These are phyloP conservation scores for Rhysida immarginata DNA, from an alignment of 1,140 invertebrate genomes.

Conservation along the genomic window DNA sequence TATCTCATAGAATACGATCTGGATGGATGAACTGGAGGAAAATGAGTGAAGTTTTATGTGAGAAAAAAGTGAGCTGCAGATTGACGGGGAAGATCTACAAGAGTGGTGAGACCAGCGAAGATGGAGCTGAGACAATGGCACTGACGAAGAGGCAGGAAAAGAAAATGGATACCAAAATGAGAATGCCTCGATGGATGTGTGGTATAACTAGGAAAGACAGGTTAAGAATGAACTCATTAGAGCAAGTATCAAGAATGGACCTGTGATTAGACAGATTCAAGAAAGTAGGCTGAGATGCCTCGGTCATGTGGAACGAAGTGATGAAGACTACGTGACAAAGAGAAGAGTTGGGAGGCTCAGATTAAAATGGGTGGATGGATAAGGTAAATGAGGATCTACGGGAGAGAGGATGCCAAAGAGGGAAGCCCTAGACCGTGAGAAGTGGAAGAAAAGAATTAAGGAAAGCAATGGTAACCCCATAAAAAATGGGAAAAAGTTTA, in stretches of 20 bases:
- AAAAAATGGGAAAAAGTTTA: too few species aligned
- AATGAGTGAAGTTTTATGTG: neutral
- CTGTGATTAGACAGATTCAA: neutral
- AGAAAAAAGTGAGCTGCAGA: neutral
- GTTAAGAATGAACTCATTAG: neutral
- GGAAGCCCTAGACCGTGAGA: too few species aligned
- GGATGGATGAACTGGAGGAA: neutral
- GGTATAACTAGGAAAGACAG: neutral
- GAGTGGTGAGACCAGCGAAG: neutral
- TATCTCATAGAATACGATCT: neutral
- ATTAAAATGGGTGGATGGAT: too few species aligned
- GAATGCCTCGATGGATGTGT: neutral
- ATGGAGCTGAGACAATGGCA: neutral
- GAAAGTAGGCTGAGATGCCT: too few species aligned
- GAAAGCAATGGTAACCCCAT: too few species aligned
- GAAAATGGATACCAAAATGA: neutral
- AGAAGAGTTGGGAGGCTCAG: too few species aligned
- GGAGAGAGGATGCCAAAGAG: too few species aligned
- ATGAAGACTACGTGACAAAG: too few species aligned
- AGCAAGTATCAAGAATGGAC: neutral
- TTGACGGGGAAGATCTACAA: neutral
- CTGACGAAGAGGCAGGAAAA: neutral
- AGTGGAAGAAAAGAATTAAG: too few species aligned
- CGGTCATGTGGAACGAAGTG: too few species aligned
- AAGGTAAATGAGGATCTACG: too few species aligned